These are phyloP conservation scores for Choristoneura fumiferana DNA, from an alignment of 1,140 invertebrate species.

Conservation along the genomic window DNA sequence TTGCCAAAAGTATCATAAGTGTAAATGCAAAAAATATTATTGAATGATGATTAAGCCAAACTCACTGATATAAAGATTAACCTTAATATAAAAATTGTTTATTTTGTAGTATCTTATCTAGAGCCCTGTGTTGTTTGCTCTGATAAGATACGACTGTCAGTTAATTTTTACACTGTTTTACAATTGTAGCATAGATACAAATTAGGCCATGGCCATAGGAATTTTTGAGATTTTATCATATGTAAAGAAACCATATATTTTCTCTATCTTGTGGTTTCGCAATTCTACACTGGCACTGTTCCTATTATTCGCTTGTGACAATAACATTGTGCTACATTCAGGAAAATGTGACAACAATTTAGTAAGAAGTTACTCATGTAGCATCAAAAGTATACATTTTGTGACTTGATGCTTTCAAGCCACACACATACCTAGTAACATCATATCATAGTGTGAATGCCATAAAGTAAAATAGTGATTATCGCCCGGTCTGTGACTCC, in stretches of 20 bases:
- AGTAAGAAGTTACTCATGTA: too few species aligned
- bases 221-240: conserved; percentile 14
- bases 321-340: too few species aligned
- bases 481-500: too few species aligned
- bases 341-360: too few species aligned
- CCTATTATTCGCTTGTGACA: too few species aligned
- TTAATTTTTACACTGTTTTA: conserved; percentile 47
- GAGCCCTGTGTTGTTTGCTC: conserved; percentile 57
- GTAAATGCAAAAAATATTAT: background rate
- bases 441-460: too few species aligned
- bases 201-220: conserved; percentile 56
- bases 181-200: conserved; percentile 25
- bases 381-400: too few species aligned
- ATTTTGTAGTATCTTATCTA: conserved; percentile 52
- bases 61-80: conserved; percentile 18
- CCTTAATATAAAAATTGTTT: conserved; percentile 37
- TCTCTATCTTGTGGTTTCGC: background rate
- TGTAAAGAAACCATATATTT: background rate
- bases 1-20: too few species aligned
- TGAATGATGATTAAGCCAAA: conserved; percentile 2
- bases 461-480: too few species aligned
- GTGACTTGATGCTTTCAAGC: too few species aligned
- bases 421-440: too few species aligned
- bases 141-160: conserved; percentile 52
- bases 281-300: background rate